phyloP scores from a whole-genome alignment of 2,113 vertebrate genomes.

The Rhinolophus ferrumequinum region DNA sequence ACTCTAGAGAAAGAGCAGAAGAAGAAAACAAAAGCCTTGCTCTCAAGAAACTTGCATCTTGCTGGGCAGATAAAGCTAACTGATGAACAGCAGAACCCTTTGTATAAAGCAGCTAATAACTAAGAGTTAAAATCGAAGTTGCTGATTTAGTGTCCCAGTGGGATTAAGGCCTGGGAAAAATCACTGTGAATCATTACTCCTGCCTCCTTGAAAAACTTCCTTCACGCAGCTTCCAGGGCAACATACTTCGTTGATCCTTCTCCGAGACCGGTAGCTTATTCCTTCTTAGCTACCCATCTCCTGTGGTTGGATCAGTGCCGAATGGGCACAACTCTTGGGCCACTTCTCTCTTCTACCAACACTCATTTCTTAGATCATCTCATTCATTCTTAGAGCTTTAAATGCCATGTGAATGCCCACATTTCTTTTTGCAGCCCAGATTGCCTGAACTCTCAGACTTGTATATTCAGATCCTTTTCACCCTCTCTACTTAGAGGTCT shows the following conservation, averaged over 20 bases:
- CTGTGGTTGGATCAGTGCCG: neutral
- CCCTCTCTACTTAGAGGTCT: neutral
- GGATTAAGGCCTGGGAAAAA: neutral
- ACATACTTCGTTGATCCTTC: neutral
- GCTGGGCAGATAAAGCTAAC: conserved; percentile 23
- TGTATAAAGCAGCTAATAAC: neutral
- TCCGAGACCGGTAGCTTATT: neutral
- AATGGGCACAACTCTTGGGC: neutral
- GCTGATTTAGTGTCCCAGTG: neutral
- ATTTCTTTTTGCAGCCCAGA: neutral
- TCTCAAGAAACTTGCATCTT: conserved; percentile 33
- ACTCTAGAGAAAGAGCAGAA: neutral
- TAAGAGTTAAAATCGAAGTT: neutral
- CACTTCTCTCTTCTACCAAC: neutral
- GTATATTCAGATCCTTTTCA: neutral
- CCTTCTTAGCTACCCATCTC: neutral
- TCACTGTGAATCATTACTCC: neutral
- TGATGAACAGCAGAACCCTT: neutral
- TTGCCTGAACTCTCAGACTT: neutral
- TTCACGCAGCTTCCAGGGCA: neutral
- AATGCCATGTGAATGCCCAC: neutral
- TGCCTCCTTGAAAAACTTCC: neutral
- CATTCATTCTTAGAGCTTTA: neutral
- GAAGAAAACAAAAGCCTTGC: neutral
- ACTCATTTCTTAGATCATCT: neutral